These are phyloP conservation scores for Chalcis sispes DNA, from an alignment of 2,888 invertebrate genomes.

Conservation along the genomic window DNA sequence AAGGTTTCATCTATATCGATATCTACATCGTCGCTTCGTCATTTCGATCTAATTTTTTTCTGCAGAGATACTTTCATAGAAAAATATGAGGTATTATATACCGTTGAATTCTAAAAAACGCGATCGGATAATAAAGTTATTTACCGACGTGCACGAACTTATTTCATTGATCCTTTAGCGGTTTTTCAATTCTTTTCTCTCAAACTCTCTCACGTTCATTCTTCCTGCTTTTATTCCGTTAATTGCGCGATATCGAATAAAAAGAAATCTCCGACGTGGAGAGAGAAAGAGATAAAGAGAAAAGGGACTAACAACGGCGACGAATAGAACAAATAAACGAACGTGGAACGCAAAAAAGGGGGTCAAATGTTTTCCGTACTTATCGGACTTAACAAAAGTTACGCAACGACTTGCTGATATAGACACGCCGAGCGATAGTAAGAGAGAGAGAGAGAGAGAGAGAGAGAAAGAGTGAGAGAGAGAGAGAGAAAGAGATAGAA, in stretches of 20 bases:
- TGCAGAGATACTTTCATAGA: no score
- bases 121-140: no score
- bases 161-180: no score
- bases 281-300: not conserved
- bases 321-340: no score
- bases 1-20: no score
- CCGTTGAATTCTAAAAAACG: no score
- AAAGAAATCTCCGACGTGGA: not conserved
- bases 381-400: not conserved
- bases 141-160: no score
- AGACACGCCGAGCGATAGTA: not conserved
- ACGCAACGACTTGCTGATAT: not conserved
- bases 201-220: not conserved
- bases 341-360: constrained; percentile 1
- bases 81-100: no score
- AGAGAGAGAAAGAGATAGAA: constrained; percentile 12
- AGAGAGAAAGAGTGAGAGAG: constrained; percentile 1
- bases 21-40: no score
- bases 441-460: constrained; percentile 3
- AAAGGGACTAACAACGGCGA: not conserved
- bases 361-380: constrained; percentile 41
- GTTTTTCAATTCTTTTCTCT: no score
- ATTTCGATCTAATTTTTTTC: no score
- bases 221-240: not conserved
- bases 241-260: not conserved